Conservation (phyloP, 1,140 invertebrate genomes). For the Drosophila simulans region DNA sequence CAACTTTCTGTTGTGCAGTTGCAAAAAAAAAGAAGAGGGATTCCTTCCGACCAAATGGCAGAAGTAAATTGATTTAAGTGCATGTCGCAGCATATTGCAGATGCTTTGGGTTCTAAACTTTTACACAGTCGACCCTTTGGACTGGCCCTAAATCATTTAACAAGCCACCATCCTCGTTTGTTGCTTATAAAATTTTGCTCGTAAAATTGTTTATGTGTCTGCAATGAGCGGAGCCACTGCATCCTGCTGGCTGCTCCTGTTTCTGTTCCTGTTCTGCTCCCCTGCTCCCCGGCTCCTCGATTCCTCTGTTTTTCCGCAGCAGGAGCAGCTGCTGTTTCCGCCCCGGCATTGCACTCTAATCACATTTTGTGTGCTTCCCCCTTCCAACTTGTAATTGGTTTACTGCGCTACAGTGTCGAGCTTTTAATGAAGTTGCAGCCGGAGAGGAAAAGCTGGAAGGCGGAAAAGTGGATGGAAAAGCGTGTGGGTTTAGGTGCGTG, state of each 20-base stretch:
- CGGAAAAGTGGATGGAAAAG: constrained; percentile 6
- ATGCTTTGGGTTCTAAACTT: constrained; percentile 5
- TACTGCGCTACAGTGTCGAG: constrained; percentile 59
- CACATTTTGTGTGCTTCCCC: constrained; percentile 60
- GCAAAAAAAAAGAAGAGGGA: constrained; percentile 24
- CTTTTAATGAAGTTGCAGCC: constrained; percentile 69
- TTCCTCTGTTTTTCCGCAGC: not conserved
- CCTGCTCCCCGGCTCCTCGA: not conserved
- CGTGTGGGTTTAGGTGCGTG: not conserved
- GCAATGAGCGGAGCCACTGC: constrained; percentile 24
- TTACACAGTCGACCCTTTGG: not conserved
- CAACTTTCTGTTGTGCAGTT: constrained; percentile 47
- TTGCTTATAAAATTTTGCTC: constrained; percentile 57
- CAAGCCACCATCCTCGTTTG: constrained; percentile 60
- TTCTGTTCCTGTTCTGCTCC: constrained; percentile 3
- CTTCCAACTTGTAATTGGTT: constrained; percentile 69
- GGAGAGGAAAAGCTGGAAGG: not conserved
- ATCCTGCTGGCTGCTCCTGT: constrained; percentile 1
- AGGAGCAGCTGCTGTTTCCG: constrained; percentile 36
- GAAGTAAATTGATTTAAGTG: constrained; percentile 79
- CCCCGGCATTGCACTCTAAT: constrained; percentile 70
- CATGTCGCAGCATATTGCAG: constrained; percentile 74
- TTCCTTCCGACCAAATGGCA: constrained; percentile 48
- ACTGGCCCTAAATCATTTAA: constrained; percentile 68
- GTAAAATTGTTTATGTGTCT: constrained; percentile 71